Percentiles rank a stretch among this genome's conserved stretches.
Evolutionary conservation across 2,797 vertebrate species (phyloP).

Genomic region (Vespertilio murinus): DNA sequence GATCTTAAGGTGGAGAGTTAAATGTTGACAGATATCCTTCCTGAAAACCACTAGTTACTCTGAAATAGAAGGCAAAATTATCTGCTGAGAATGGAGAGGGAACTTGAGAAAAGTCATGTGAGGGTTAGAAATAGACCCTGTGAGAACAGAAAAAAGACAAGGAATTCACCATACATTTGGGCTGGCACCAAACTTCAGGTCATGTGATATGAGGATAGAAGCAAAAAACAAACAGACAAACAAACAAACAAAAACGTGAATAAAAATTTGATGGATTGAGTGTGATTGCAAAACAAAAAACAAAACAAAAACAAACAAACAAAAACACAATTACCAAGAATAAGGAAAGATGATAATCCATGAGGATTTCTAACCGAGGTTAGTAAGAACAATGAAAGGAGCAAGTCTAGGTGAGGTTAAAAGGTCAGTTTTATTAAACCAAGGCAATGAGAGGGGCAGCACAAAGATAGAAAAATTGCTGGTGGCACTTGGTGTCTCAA

Average conservation of each 20-base stretch:
- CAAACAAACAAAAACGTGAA: too few relatives aligned
- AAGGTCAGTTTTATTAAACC: background rate
- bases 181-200: background rate
- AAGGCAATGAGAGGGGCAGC: background rate
- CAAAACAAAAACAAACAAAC: too few relatives aligned
- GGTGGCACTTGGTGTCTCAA: background rate
- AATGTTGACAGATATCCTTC: conserved; percentile 43
- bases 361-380: background rate
- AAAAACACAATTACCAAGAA: background rate
- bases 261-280: background rate
- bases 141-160: background rate
- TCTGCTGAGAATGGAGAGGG: conserved; percentile 47
- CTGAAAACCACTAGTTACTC: conserved; percentile 57
- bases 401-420: background rate
- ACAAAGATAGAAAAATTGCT: background rate
- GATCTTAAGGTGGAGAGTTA: background rate
- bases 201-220: background rate
- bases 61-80: conserved; percentile 62
- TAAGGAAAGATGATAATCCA: background rate
- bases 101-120: conserved; percentile 33
- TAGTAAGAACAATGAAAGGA: background rate
- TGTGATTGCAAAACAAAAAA: background rate
- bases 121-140: conserved; percentile 47
- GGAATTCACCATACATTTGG: background rate
- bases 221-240: background rate